phyloP scores from a whole-genome alignment of 2,113 vertebrate species.

The Garra rufa region DNA sequence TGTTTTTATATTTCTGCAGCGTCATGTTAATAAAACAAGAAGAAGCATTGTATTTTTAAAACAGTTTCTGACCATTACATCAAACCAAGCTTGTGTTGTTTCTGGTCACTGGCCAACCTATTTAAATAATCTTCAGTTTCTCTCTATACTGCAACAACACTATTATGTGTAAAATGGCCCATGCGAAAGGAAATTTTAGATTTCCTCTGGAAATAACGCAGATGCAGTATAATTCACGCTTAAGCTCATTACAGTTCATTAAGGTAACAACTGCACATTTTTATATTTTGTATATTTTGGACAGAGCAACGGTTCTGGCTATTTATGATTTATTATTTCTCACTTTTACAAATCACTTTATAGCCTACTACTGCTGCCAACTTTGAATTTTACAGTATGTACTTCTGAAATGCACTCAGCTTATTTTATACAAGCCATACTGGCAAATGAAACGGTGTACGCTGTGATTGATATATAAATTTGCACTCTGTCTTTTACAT shows the following conservation, averaged over 20 bases:
- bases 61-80: background rate
- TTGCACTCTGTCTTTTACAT: background rate
- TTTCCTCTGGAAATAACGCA: background rate
- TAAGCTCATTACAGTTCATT: background rate
- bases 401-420: background rate
- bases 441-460: background rate
- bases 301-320: background rate
- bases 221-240: background rate
- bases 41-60: background rate
- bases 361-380: background rate
- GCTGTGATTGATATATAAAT: background rate
- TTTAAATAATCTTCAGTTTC: background rate
- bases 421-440: background rate
- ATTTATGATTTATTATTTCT: constrained; percentile 9
- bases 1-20: background rate
- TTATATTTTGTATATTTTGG: background rate
- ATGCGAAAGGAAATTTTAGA: background rate
- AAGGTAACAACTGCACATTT: background rate
- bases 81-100: background rate
- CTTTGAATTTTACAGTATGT: background rate
- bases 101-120: background rate
- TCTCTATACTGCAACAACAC: background rate
- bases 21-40: background rate
- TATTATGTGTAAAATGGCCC: background rate
- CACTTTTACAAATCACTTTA: background rate